Evolutionary conservation across 2,113 vertebrate species (phyloP).

Genomic region (Platysteira castanea): DNA sequence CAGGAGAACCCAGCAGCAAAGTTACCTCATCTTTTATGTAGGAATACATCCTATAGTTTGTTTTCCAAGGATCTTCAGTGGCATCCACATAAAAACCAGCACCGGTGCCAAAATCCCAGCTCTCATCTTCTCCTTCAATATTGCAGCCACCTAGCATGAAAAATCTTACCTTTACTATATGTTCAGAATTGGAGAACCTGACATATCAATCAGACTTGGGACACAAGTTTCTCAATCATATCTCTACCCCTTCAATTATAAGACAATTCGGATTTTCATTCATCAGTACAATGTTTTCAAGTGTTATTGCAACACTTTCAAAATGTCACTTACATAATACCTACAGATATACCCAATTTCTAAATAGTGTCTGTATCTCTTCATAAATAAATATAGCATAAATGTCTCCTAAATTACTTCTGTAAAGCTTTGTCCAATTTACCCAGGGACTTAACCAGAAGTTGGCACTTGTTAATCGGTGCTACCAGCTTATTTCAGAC

Average conservation of each 20-base stretch:
- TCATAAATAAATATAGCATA: neutral
- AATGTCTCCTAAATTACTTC: neutral
- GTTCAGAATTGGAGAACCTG: neutral
- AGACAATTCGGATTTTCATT: neutral
- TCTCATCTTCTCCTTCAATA: slow-evolving; percentile 93
- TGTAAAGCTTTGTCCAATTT: neutral
- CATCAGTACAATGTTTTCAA: neutral
- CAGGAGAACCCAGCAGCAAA: neutral
- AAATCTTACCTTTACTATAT: neutral
- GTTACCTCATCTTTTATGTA: slow-evolving; percentile 91
- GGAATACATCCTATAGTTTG: slow-evolving; percentile 94
- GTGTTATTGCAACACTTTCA: neutral
- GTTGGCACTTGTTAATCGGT: neutral
- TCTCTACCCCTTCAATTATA: neutral
- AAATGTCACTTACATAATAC: neutral
- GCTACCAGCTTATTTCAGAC: neutral
- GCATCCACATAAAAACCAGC: slow-evolving; percentile 94
- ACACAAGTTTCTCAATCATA: neutral
- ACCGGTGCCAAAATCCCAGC: slow-evolving; percentile 95
- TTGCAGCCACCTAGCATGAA: slow-evolving; percentile 82
- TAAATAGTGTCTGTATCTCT: neutral
- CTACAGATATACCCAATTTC: neutral
- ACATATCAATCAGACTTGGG: fast-evolving
- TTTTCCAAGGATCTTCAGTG: slow-evolving; percentile 92
- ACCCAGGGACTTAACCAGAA: neutral